Base-by-base conservation (phyloP, 2,113 vertebrate genomes). In the Ornithorhynchus anatinus region DNA sequence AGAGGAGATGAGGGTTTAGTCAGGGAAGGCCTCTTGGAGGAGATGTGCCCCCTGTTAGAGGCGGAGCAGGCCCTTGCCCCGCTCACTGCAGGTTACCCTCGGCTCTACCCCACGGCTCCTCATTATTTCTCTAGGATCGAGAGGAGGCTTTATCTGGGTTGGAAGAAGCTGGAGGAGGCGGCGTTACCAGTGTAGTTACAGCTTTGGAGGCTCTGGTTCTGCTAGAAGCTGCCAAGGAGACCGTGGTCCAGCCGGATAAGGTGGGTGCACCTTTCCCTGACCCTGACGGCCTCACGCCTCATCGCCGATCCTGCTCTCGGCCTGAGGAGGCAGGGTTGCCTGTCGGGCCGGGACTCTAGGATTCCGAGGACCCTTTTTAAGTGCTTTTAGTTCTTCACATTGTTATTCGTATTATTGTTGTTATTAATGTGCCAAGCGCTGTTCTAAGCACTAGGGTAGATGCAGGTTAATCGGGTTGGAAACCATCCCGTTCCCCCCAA, bases 201-300 rank as follows among this genome's bases (percentile, higher is more conserved):
- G 93, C 85, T 71, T 60, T 97, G 79, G 92, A 93, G 52, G 87
- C 88, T 77, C 74, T 98, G 79, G 93, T 92, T 79, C 77, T 97
- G 77, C 83, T 89, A 48, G 91, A 94, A 58, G 52, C 79, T 75
- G 65, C 72, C 52, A 83, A 69, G 85, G 89, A 84, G 35, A 51
- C 89, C 17, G 84, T 52, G 77, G 75, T 86, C 61, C 90, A 76
- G 57, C 84, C 89, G 59, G 87, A 77, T 16, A 87, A 93, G 81
- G 93, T 95, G 29, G 54, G 92, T 71, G 43, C 54, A 36, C 59
- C 14, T 20, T 16, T 7, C 38, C 39, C 10, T 74, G 7, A 71
- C 67, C 23, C 20, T 62, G 15, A 31, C 13, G 10, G 3, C n/a
- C 5, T 12, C 13, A 7, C 44, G 4, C 27, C 4, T 0, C 45